These are phyloP conservation scores for Cosmia pyralina DNA, from an alignment of 2,888 invertebrate genomes.

Conservation along the genomic window DNA sequence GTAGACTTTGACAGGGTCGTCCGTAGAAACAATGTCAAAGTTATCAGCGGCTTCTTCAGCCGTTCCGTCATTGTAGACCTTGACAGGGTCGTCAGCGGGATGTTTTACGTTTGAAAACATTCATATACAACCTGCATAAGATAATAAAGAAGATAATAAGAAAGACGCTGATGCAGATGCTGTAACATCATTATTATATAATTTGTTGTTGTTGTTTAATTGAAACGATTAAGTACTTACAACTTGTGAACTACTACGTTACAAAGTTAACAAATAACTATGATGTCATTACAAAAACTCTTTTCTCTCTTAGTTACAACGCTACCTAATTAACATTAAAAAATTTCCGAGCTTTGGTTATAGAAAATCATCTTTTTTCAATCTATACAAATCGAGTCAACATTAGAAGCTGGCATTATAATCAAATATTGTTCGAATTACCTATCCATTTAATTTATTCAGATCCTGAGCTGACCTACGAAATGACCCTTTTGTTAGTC, in stretches of 20 bases:
- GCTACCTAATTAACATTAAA: not conserved
- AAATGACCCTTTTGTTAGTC: not conserved
- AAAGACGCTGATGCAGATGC: too few relatives aligned
- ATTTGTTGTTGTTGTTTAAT: not conserved
- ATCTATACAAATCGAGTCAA: not conserved
- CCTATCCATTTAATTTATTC: not conserved
- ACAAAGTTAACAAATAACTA: too few relatives aligned
- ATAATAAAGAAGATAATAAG: too few relatives aligned
- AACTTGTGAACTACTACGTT: too few relatives aligned
- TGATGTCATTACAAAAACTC: not conserved
- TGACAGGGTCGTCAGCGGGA: not conserved
- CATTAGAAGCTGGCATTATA: not conserved
- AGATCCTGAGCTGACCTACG: not conserved
- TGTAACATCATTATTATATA: too few relatives aligned
- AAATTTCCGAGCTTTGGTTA: not conserved
- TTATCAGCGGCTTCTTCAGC: not conserved
- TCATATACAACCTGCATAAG: not conserved
- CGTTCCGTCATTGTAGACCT: not conserved
- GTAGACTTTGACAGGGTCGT: not conserved
- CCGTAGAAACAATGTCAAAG: not conserved
- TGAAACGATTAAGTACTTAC: not conserved
- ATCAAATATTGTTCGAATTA: not conserved
- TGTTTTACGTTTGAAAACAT: not conserved
- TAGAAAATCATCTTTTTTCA: too few relatives aligned
- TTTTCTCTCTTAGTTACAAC: not conserved